Evolutionary conservation across 1,140 invertebrate genomes (phyloP).

Genomic region (Kradibia gibbosae): DNA sequence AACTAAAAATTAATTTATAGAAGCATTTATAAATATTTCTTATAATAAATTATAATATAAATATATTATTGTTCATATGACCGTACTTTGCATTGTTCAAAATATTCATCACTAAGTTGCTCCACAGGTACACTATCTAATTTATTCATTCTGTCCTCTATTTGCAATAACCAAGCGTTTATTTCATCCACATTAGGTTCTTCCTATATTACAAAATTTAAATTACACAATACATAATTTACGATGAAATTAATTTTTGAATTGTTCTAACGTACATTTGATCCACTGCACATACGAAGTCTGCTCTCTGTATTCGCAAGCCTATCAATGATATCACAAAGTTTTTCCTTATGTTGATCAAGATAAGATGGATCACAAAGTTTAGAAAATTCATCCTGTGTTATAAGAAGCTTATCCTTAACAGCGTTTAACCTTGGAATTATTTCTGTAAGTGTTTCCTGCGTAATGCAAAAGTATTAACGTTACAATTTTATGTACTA

Average conservation of each 20-base stretch:
- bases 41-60: not conserved
- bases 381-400: slow-evolving; percentile 78
- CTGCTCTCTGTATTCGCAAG: slow-evolving; percentile 67
- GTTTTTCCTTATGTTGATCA: slow-evolving; percentile 77
- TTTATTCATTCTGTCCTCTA: slow-evolving; percentile 69
- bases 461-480: slow-evolving; percentile 47
- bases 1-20: slow-evolving; percentile 29
- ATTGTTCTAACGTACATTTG: slow-evolving; percentile 58
- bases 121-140: slow-evolving; percentile 63
- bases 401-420: slow-evolving; percentile 76
- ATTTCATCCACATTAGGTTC: slow-evolving; percentile 72
- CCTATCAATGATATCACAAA: slow-evolving; percentile 65
- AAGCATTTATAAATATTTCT: not conserved
- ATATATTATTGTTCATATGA: not conserved
- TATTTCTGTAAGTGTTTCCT: slow-evolving; percentile 78
- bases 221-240: slow-evolving; percentile 34
- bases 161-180: slow-evolving; percentile 71
- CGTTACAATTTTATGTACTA: no score
- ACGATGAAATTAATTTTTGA: slow-evolving; percentile 19
- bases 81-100: slow-evolving; percentile 72
- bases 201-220: slow-evolving; percentile 55
- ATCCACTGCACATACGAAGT: slow-evolving; percentile 62
- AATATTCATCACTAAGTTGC: slow-evolving; percentile 67
- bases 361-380: slow-evolving; percentile 79
- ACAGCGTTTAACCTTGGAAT: slow-evolving; percentile 77